Evolutionary conservation across 2,888 invertebrate genomes (phyloP).

Genomic region (Campoplex capitator): DNA sequence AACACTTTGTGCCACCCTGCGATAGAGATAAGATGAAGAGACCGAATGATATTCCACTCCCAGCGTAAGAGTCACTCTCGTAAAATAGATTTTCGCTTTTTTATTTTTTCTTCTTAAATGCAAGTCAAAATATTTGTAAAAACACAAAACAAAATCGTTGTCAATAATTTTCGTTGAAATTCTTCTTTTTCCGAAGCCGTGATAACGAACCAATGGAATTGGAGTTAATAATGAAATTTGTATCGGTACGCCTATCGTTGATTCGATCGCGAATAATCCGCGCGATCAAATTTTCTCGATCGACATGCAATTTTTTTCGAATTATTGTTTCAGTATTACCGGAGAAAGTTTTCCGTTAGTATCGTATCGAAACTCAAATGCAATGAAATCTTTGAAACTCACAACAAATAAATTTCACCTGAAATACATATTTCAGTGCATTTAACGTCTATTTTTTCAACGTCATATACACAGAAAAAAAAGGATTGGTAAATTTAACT

Average conservation of each 20-base stretch:
- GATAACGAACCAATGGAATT: no score
- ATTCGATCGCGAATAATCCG: background rate
- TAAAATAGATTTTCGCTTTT: conserved; percentile 21
- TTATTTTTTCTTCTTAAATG: background rate
- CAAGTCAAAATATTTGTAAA: background rate
- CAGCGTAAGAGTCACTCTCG: background rate
- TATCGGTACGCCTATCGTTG: background rate
- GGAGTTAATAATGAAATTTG: background rate
- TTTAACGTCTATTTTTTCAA: conserved; percentile 22
- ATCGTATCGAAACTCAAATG: conserved; percentile 32
- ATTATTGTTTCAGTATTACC: conserved; percentile 6
- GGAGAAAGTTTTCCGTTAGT: conserved; percentile 30
- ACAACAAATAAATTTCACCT: conserved; percentile 41
- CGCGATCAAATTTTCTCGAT: background rate
- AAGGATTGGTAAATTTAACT: no score
- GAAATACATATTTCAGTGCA: conserved; percentile 2
- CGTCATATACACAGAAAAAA: background rate
- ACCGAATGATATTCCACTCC: conserved; percentile 6
- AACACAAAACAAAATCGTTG: background rate
- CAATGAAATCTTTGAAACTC: conserved; percentile 25
- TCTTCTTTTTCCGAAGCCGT: background rate
- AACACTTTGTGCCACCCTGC: background rate
- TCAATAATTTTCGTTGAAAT: background rate
- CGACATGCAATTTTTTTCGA: background rate
- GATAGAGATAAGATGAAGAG: conserved; percentile 10